These are phyloP conservation scores for Propithecus perrieri DNA, from an alignment of 2,797 vertebrate genomes.

Conservation along the genomic window DNA sequence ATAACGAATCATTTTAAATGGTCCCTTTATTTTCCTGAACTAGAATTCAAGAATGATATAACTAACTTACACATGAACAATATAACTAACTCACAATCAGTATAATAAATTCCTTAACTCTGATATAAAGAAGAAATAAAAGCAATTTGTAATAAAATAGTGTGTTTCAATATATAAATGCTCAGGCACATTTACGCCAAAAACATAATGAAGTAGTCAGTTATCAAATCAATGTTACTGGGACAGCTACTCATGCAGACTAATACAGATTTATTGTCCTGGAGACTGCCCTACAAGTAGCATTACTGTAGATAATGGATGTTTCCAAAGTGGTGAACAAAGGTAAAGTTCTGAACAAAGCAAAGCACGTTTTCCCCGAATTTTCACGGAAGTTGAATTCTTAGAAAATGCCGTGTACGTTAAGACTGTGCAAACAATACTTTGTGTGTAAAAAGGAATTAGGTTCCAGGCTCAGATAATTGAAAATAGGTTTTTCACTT, in stretches of 20 bases:
- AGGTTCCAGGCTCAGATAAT: background rate
- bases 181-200: background rate
- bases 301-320: background rate
- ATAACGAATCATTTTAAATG: background rate
- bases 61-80: background rate
- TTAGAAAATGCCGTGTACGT: background rate
- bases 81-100: background rate
- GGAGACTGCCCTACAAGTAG: background rate
- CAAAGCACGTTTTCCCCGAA: background rate
- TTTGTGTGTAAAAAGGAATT: background rate
- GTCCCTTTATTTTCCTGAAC: slow-evolving; percentile 21
- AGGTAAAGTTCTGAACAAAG: background rate
- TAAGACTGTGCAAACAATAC: background rate
- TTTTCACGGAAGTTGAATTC: background rate
- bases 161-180: background rate
- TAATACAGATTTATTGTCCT: background rate
- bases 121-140: slow-evolving; percentile 28
- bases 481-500: background rate
- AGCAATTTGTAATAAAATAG: background rate
- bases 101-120: slow-evolving; percentile 24
- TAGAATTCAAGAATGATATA: background rate
- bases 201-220: background rate
- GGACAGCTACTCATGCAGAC: background rate
- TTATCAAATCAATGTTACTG: background rate
- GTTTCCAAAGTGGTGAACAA: background rate